These are phyloP conservation scores for Fistularia commersonii DNA, from an alignment of 2,797 vertebrate species.

Conservation along the genomic window DNA sequence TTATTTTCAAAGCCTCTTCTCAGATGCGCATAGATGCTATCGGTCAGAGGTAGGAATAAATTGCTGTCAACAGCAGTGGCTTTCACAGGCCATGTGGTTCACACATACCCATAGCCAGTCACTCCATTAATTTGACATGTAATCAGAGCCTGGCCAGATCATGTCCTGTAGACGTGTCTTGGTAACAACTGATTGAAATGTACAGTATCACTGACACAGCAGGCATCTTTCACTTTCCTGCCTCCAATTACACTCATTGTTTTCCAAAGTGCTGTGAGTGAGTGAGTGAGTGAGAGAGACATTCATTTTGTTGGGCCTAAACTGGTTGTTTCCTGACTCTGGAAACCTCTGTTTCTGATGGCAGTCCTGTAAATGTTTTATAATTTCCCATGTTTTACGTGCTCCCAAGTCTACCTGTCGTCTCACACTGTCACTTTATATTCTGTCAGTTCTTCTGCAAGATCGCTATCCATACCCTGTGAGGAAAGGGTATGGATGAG, in stretches of 20 bases:
- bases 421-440: too few species aligned
- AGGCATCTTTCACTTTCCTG: constrained; percentile 53
- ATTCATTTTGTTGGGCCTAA: background rate
- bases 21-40: too few species aligned
- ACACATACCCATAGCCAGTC: constrained; percentile 3
- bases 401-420: background rate
- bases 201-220: constrained; percentile 51
- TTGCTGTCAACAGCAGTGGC: background rate
- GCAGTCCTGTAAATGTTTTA: too few species aligned
- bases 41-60: too few species aligned
- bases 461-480: constrained; percentile 1
- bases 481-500: background rate
- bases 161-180: constrained; percentile 30
- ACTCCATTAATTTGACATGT: constrained; percentile 52
- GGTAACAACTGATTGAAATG: constrained; percentile 46
- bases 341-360: background rate
- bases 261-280: constrained; percentile 17
- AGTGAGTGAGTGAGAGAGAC: constrained; percentile 7
- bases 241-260: constrained; percentile 59
- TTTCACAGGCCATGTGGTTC: constrained; percentile 3
- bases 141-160: constrained; percentile 34
- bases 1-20: too few species aligned
- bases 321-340: constrained; percentile 54
- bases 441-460: background rate
- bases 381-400: too few species aligned